Conservation (phyloP, 2,888 invertebrate species). For the Automeris io region DNA sequence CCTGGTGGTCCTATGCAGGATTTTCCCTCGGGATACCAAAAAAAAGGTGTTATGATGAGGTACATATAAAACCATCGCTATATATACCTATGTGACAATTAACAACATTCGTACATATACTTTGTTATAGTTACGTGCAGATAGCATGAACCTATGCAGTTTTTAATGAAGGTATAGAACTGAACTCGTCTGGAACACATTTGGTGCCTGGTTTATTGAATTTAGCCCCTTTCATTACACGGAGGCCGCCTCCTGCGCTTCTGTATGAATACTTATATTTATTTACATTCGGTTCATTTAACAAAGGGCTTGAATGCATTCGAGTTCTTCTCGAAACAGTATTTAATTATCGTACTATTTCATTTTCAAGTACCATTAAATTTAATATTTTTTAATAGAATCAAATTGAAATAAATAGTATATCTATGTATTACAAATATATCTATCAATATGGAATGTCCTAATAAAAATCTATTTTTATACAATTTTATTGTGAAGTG, state of each 20-base stretch:
- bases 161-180: conserved; percentile 14
- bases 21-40: no score
- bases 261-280: conserved; percentile 70
- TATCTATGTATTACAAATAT: no score
- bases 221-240: conserved; percentile 48
- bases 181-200: conserved; percentile 23
- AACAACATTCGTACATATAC: no score
- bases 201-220: conserved; percentile 54
- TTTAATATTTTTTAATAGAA: conserved; percentile 2
- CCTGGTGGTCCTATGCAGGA: no score
- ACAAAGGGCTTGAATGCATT: conserved; percentile 59
- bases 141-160: conserved; percentile 12
- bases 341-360: conserved; percentile 26
- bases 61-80: no score
- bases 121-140: no score
- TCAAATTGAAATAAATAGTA: no score
- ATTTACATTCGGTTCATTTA: conserved; percentile 75
- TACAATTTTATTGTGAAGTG: no score
- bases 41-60: no score
- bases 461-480: no score
- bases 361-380: conserved; percentile 6
- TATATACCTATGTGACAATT: no score
- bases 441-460: no score
- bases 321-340: conserved; percentile 40
- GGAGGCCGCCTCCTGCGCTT: conserved; percentile 52